Base-by-base conservation (phyloP, 2,888 invertebrate species). In the Thecocarcelia acutangulata region DNA sequence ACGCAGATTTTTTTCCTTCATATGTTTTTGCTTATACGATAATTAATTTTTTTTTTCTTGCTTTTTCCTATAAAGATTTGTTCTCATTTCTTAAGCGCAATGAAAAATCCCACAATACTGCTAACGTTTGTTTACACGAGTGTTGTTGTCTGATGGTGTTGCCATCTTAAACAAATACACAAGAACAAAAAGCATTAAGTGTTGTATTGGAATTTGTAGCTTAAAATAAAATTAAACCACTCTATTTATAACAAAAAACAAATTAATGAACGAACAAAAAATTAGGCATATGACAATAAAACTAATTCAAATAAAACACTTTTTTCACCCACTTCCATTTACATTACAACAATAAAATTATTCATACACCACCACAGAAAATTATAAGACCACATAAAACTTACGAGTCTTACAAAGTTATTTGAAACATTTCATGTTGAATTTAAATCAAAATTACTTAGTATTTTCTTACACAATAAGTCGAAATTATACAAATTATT, bases 51-150 rank as follows among this genome's bases (percentile, higher is more conserved):
- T 48, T 61, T 64, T 59, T 59, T 48, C 64, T 64, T 40, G 19
- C 28, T 46, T 61, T 61, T 61, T 46, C 24, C 42, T 17, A 63
- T 63, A 77, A 63, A 37, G 50, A 68, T 68, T 75, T 59, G 68
- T 33, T 59, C 58, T 28, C 59, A 24, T 76, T 69, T 59, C 59
- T 52, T 69, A 69, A 21, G 59, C 66, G 66, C n/a, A 66, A 66
- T 48, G 6, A 33, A 33, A 33, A 58, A 28, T 12, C 42, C 12
- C 37, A 13, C n/a, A 8, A 64, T 48, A 40, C 24, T 33, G 8
- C 9, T n/a, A n/a, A 9, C 9, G 1, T 5, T 46, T 56, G 17
- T 58, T 61, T 40, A 44, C 24, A 44, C 63, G 46, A 64, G 15
- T 56, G 13, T 42, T 56, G 13, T 42, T 64, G 44, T 40, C 28